phyloP scores from a whole-genome alignment of 2,113 vertebrate species.

The Dermatemys mawii region DNA sequence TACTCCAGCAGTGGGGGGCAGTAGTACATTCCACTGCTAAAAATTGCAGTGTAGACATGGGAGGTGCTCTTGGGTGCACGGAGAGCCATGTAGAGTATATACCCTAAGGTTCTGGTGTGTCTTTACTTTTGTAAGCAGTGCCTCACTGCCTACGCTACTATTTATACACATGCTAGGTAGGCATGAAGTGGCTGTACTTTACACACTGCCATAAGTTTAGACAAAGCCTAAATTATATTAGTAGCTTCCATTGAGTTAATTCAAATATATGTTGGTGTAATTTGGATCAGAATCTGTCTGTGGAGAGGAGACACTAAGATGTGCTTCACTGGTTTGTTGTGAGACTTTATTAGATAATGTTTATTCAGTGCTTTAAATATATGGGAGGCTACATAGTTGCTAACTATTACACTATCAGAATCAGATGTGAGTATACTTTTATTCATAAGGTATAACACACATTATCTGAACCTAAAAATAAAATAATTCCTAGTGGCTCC shows the following conservation, averaged over 20 bases:
- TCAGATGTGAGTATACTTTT: background rate
- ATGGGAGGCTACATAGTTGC: background rate
- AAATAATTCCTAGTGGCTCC: background rate
- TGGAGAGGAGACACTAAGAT: background rate
- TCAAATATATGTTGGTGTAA: background rate
- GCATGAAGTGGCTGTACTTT: too few species aligned
- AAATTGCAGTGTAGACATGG: background rate
- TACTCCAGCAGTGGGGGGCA: background rate
- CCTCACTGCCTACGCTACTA: background rate
- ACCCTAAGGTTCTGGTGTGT: background rate
- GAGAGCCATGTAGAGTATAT: background rate
- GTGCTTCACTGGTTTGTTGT: background rate
- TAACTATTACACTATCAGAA: rapidly evolving
- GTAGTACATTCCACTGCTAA: background rate
- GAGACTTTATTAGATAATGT: background rate
- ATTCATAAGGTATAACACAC: background rate
- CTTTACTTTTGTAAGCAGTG: background rate
- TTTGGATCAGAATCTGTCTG: background rate
- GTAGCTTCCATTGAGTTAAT: background rate
- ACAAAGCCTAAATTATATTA: background rate
- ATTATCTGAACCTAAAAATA: background rate
- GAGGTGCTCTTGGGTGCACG: background rate
- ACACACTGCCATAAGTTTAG: too few species aligned
- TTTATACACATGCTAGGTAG: background rate
- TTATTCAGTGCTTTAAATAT: background rate